Percentiles rank a stretch among this genome's conserved stretches.
phyloP scores from a whole-genome alignment of 1,140 invertebrate species.

The Scaptomyza pallida region DNA sequence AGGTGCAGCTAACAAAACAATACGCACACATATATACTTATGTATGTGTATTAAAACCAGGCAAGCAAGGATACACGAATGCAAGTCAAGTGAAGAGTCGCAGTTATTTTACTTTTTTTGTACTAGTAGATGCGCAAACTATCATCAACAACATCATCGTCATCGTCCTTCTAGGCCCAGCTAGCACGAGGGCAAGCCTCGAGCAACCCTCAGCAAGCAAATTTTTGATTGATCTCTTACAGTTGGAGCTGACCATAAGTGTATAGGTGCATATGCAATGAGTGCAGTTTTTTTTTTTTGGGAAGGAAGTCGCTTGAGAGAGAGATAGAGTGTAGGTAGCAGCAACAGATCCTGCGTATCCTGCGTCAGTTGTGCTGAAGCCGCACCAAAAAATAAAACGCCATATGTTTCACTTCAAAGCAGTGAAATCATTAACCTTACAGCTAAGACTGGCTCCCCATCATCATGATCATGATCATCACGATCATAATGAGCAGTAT shows the following conservation, averaged over 20 bases:
- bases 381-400: conserved; percentile 49
- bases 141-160: too few species aligned
- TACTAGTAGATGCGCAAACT: conserved; percentile 25
- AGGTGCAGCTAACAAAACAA: conserved; percentile 34
- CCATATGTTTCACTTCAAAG: conserved; percentile 72
- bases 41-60: too few species aligned
- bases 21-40: conserved; percentile 6
- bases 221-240: conserved; percentile 77
- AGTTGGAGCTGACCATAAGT: conserved; percentile 31
- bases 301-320: conserved; percentile 30
- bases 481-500: background rate
- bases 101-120: background rate
- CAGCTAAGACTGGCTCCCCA: conserved; percentile 43
- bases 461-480: conserved; percentile 12
- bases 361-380: conserved; percentile 81
- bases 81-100: conserved; percentile 25
- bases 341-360: conserved; percentile 63
- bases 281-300: conserved; percentile 23
- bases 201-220: conserved; percentile 40
- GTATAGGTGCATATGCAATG: conserved; percentile 8
- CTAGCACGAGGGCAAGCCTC: conserved; percentile 10
- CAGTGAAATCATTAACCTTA: conserved; percentile 66
- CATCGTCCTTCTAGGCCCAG: conserved; percentile 20
- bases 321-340: conserved; percentile 35
- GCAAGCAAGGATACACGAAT: background rate